phyloP scores from a whole-genome alignment of 1,140 invertebrate genomes.

The Orussus abietinus region DNA sequence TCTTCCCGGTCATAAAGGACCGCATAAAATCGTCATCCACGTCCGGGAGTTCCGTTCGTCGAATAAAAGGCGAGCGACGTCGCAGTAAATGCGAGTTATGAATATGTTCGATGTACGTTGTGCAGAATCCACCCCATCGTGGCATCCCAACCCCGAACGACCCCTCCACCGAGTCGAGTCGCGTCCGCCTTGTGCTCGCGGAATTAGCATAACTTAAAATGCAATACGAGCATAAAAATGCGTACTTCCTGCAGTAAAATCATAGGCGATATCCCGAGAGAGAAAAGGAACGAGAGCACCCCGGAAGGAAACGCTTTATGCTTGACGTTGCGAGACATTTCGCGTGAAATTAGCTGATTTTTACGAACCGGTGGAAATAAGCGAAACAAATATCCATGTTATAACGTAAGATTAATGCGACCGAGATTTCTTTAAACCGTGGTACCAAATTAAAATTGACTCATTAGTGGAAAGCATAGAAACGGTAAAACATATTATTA shows the following conservation, averaged over 20 bases:
- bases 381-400: too few species aligned
- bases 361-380: too few species aligned
- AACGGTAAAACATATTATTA: too few species aligned
- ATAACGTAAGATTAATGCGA: too few species aligned
- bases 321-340: background rate
- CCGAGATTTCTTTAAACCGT: too few species aligned
- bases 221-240: constrained; percentile 33
- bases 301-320: constrained; percentile 2
- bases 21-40: constrained; percentile 44
- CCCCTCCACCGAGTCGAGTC: too few species aligned
- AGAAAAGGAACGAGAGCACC: constrained; percentile 10
- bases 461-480: too few species aligned
- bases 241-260: constrained; percentile 27
- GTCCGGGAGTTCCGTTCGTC: constrained; percentile 20
- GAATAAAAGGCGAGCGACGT: constrained; percentile 38
- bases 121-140: too few species aligned
- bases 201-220: constrained; percentile 46
- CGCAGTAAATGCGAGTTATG: constrained; percentile 40
- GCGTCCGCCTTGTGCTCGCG: too few species aligned
- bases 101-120: constrained; percentile 43
- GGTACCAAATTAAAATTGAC: too few species aligned
- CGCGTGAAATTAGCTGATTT: constrained; percentile 26
- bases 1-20: constrained; percentile 42
- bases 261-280: constrained; percentile 26
- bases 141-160: too few species aligned